Conservation (phyloP, 2,797 vertebrate species). For the Knipowitschia caucasica region DNA sequence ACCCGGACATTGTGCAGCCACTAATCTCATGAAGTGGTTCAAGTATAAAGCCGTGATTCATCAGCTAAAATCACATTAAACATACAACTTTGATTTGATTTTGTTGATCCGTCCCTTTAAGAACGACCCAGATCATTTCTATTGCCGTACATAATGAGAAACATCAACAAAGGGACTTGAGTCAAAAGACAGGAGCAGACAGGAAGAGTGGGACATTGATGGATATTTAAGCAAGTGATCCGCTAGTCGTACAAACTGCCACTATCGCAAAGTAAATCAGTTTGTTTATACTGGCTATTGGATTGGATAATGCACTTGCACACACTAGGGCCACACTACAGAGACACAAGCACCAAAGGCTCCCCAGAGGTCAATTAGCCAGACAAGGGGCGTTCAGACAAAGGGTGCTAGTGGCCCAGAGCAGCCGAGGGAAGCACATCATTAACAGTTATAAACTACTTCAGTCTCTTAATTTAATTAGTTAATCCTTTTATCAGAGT, state of each 20-base stretch:
- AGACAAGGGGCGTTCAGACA: conserved; percentile 83
- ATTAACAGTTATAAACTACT: conserved; percentile 88
- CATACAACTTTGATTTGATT: conserved; percentile 4
- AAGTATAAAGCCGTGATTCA: not conserved
- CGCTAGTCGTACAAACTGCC: conserved; percentile 74
- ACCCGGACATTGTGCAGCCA: conserved; percentile 11
- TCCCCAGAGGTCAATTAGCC: conserved; percentile 83
- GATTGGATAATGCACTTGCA: conserved; percentile 72
- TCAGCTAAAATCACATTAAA: conserved; percentile 1
- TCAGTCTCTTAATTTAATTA: conserved; percentile 81
- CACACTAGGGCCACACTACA: conserved; percentile 44
- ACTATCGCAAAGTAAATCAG: conserved; percentile 77
- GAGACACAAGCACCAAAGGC: conserved; percentile 64
- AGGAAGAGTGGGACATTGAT: conserved; percentile 75
- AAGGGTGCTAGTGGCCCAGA: conserved; percentile 80
- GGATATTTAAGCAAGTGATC: conserved; percentile 76
- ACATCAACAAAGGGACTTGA: not conserved
- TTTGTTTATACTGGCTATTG: conserved; percentile 81
- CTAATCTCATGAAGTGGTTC: conserved; percentile 8
- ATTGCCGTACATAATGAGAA: not conserved
- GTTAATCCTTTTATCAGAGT: conserved; percentile 80
- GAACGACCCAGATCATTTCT: not conserved
- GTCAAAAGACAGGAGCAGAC: too few relatives aligned
- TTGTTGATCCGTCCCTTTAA: conserved; percentile 12
- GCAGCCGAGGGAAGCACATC: conserved; percentile 75